These are phyloP conservation scores for Cyclophora albipunctata DNA, from an alignment of 2,888 invertebrate genomes.

Conservation along the genomic window DNA sequence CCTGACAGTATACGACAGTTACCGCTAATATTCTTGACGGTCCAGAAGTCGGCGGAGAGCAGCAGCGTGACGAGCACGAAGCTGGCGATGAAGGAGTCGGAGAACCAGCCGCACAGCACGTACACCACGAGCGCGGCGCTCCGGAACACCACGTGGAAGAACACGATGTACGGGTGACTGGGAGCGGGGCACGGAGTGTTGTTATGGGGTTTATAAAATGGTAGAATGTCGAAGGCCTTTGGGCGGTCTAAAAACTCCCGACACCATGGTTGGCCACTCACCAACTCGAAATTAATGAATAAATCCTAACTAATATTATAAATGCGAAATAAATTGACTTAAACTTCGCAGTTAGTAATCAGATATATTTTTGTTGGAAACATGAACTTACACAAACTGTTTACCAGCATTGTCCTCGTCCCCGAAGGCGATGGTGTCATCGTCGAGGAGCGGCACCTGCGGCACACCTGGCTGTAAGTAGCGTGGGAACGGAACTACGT, in stretches of 20 bases:
- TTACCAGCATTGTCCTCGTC: conserved; percentile 82
- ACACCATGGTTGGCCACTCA: no score
- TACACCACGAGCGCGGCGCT: conserved; percentile 89
- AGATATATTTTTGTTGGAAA: no score
- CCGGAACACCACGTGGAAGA: conserved; percentile 94
- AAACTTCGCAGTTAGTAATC: no score
- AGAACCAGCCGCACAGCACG: conserved; percentile 92
- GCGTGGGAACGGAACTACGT: conserved; percentile 48
- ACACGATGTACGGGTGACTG: conserved; percentile 94
- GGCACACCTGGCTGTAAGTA: conserved; percentile 73
- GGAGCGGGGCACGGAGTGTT: conserved; percentile 28
- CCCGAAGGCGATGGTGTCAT: conserved; percentile 90
- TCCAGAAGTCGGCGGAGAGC: conserved; percentile 99
- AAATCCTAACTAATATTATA: no score
- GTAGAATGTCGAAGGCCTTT: no score
- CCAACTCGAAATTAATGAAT: no score
- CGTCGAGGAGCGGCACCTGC: conserved; percentile 89
- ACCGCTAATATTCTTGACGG: conserved; percentile 96
- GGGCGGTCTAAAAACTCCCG: no score
- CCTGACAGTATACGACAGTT: conserved; percentile 10
- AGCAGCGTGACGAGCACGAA: conserved; percentile 93
- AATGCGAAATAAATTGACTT: no score
- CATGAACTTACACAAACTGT: conserved; percentile 58
- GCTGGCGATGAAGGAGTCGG: conserved; percentile 94
- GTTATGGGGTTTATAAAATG: no score